phyloP scores from a whole-genome alignment of 2,888 invertebrate species.

The Gymnosoma rotundatum region DNA sequence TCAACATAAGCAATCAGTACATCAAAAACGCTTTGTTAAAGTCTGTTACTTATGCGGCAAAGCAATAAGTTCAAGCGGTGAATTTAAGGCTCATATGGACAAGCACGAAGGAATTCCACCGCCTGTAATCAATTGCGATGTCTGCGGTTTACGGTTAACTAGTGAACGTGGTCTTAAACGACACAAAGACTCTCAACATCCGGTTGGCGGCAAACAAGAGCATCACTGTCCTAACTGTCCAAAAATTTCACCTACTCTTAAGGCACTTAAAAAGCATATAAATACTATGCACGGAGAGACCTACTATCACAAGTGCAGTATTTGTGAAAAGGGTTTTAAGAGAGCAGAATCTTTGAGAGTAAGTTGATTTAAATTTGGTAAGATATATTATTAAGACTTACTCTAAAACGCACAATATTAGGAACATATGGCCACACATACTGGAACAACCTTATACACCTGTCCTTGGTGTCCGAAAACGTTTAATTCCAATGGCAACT shows the following conservation, averaged over 20 bases:
- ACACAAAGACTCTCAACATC: conserved; percentile 79
- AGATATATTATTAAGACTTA: background rate
- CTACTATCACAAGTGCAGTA: conserved; percentile 78
- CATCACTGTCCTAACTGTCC: conserved; percentile 79
- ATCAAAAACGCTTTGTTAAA: conserved; percentile 58
- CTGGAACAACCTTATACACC: conserved; percentile 77
- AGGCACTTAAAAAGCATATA: conserved; percentile 80
- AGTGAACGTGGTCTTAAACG: conserved; percentile 78
- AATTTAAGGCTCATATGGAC: conserved; percentile 78
- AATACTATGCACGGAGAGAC: conserved; percentile 79
- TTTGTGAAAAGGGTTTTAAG: conserved; percentile 81
- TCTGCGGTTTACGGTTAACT: conserved; percentile 79
- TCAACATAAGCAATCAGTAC: conserved; percentile 51
- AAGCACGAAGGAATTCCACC: conserved; percentile 78
- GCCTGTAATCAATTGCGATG: conserved; percentile 79
- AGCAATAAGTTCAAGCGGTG: conserved; percentile 78
- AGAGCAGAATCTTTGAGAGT: conserved; percentile 73
- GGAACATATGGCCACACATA: conserved; percentile 81
- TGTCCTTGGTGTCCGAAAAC: conserved; percentile 79
- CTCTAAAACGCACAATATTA: conserved; percentile 56
- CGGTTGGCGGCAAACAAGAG: conserved; percentile 75
- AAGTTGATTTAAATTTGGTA: background rate
- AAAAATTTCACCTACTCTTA: conserved; percentile 79
- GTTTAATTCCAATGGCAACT: conserved; percentile 79
- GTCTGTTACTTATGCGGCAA: conserved; percentile 75